Evolutionary conservation across 2,113 vertebrate species (phyloP).

Genomic region (Argyrosomus japonicus): DNA sequence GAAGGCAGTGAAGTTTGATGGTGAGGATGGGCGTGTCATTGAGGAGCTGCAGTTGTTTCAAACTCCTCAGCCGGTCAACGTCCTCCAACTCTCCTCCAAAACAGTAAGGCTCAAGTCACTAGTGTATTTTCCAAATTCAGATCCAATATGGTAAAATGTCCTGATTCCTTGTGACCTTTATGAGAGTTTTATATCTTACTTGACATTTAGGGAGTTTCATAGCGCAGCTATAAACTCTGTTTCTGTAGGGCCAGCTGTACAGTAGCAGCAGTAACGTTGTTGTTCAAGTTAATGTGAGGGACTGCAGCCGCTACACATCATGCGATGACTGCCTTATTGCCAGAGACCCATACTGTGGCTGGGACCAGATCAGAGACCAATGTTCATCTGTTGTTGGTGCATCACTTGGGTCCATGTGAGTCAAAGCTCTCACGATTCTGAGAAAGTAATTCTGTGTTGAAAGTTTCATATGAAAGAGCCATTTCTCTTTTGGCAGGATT

Average conservation of each 20-base stretch:
- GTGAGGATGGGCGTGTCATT: constrained; percentile 22
- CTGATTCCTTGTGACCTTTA: not conserved
- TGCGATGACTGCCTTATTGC: constrained; percentile 54
- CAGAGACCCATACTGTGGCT: constrained; percentile 54
- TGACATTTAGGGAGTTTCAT: not conserved
- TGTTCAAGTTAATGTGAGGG: constrained; percentile 40
- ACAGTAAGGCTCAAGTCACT: constrained; percentile 8
- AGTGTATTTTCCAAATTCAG: not conserved
- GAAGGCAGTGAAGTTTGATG: constrained; percentile 41
- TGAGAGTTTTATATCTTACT: not conserved
- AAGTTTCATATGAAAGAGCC: not conserved
- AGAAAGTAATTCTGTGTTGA: not conserved
- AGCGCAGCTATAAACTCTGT: not conserved
- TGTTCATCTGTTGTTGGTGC: constrained; percentile 24
- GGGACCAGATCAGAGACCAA: constrained; percentile 26
- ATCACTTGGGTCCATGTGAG: constrained; percentile 23
- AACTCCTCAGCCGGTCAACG: constrained; percentile 14
- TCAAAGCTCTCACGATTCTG: not conserved
- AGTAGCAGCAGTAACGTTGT: not conserved
- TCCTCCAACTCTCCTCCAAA: constrained; percentile 45
- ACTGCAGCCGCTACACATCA: constrained; percentile 40
- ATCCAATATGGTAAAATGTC: not conserved
- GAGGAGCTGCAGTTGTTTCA: constrained; percentile 61
- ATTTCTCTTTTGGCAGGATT: constrained; percentile 5
- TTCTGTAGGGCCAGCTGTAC: constrained; percentile 49